Evolutionary conservation across 1,140 invertebrate genomes (phyloP), one percentile per base, ranked within the genome.

Genomic region (Onthophagus taurus): DNA sequence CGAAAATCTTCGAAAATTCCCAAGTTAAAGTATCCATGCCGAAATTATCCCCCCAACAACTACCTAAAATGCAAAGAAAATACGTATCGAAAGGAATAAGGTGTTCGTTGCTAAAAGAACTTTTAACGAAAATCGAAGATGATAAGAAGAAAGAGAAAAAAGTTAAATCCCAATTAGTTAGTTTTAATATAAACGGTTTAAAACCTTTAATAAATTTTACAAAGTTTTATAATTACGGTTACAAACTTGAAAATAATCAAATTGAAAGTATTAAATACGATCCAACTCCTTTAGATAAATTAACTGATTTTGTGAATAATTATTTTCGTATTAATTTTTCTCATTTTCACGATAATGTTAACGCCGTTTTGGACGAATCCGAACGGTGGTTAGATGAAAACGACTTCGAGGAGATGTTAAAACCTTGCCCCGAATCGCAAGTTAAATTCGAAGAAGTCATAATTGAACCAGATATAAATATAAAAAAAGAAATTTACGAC

Each of bases 211-310:
- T 64, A 17, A 45, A 57, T 13, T 64, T 64, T 47, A 62, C 58
- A 12, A 55, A 46, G 50, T 55, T 52, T 23, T 64, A 55, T 45
- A 55, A 62, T 42, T 64, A 61, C 47, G 58, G 58, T 7, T 56
- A 54, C 38, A 51, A 49, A 18, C 21, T 56, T 14, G 50, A 54
- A 18, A 53, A 50, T 14, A 48, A 52, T 18, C 42, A 47, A 19
- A 52, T 56, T 35, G 24, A 24, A 49, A 41, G 29, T 29, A 16
- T 41, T 29, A 41, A 41, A 24, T 41, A 47, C 38, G 59, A 57
- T 39, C 33, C 42, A 11, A 56, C 52, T 4, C 57, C 54, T 31
- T 49, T 64, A 23, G 59, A 55, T 23, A 55, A 55, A 39, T 29
- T 64, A 7, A 36, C 45, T 23, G 52, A 52, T 19, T 64, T 64